These are phyloP conservation scores for Azemiops feae DNA, from an alignment of 2,113 vertebrate genomes.

Conservation along the genomic window DNA sequence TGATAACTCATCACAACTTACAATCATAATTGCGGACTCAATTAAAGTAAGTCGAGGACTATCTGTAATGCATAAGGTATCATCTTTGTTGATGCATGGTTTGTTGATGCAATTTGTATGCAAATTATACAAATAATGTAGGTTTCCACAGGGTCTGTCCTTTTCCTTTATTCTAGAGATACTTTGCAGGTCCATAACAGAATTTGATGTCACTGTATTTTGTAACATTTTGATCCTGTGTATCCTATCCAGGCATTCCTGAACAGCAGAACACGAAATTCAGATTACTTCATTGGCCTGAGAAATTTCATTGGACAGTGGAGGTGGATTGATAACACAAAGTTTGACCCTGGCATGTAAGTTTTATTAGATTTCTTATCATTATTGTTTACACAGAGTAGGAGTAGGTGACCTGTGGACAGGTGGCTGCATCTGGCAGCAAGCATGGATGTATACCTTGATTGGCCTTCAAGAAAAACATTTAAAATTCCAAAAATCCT, in stretches of 20 bases:
- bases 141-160: neutral
- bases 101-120: neutral
- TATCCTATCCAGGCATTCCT: conserved; percentile 2
- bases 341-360: neutral
- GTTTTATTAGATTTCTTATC: neutral
- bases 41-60: neutral
- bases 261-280: neutral
- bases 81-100: neutral
- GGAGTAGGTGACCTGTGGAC: neutral
- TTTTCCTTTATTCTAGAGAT: neutral
- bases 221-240: neutral
- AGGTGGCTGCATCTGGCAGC: neutral
- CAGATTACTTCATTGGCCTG: neutral
- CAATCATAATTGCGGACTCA: neutral
- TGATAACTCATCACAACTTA: neutral
- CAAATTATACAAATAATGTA: neutral
- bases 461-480: neutral
- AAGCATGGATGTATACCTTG: neutral
- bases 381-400: neutral
- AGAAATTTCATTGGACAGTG: neutral
- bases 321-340: conserved; percentile 7
- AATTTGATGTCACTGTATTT: neutral
- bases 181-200: neutral
- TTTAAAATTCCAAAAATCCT: neutral
- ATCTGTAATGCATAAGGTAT: neutral